Evolutionary conservation across 2,888 invertebrate species (phyloP).

Genomic region (Rambutsinella grinnellia): DNA sequence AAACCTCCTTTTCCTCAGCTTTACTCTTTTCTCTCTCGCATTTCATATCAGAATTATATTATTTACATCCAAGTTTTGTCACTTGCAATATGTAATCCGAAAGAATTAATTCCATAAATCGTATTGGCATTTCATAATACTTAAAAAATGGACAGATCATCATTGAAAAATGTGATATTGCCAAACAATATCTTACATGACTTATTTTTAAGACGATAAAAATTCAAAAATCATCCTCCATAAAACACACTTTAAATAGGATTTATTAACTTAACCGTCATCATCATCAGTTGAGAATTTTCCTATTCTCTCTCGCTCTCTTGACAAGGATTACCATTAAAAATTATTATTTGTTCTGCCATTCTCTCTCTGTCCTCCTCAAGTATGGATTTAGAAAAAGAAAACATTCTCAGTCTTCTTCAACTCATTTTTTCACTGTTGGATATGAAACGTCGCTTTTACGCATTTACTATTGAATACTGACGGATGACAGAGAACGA

Average conservation of each 20-base stretch:
- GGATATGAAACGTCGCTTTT: no score
- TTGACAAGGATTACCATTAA: slow-evolving; percentile 53
- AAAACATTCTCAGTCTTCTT: slow-evolving; percentile 36
- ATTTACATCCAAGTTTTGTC: neutral
- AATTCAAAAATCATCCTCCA: neutral
- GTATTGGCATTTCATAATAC: neutral
- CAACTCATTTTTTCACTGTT: slow-evolving; percentile 18
- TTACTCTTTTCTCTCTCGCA: neutral
- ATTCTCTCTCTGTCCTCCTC: slow-evolving; percentile 15
- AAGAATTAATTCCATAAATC: neutral
- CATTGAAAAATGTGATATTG: neutral
- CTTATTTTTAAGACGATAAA: neutral
- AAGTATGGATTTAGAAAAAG: slow-evolving; percentile 39
- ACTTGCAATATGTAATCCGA: neutral
- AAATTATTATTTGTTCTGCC: slow-evolving; percentile 54
- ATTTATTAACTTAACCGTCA: neutral
- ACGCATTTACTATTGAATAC: neutral
- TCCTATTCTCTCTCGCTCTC: slow-evolving; percentile 5
- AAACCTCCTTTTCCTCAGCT: slow-evolving; percentile 9
- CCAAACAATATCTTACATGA: neutral
- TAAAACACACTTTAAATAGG: neutral
- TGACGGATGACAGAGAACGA: neutral
- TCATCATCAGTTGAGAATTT: neutral
- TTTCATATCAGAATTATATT: slow-evolving; percentile 10
- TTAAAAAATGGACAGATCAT: neutral